These are phyloP conservation scores for Apodemia zela DNA, from an alignment of 2,888 invertebrate species.

Conservation along the genomic window DNA sequence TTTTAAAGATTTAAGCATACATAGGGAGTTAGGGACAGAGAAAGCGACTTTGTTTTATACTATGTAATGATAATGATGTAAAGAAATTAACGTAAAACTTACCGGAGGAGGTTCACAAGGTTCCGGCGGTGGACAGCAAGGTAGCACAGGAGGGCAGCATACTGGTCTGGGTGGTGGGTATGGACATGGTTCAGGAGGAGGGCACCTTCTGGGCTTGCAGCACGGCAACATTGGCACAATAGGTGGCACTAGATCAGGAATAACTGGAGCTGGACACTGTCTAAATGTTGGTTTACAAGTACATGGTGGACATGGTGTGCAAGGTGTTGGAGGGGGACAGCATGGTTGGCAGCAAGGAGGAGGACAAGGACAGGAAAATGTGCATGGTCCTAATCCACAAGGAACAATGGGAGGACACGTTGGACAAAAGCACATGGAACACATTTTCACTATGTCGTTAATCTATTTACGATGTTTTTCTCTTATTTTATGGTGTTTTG, in stretches of 20 bases:
- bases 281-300: slow-evolving; percentile 54
- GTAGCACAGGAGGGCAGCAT: slow-evolving; percentile 64
- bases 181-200: slow-evolving; percentile 51
- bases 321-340: slow-evolving; percentile 60
- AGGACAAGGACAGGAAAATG: slow-evolving; percentile 56
- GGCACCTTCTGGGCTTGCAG: slow-evolving; percentile 58
- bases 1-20: no score
- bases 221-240: slow-evolving; percentile 62
- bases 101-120: slow-evolving; percentile 69
- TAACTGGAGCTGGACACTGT: slow-evolving; percentile 60
- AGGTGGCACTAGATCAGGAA: slow-evolving; percentile 63
- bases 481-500: slow-evolving; percentile 22
- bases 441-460: slow-evolving; percentile 41
- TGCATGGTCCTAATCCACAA: slow-evolving; percentile 56
- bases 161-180: slow-evolving; percentile 54
- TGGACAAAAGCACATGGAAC: slow-evolving; percentile 52
- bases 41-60: no score
- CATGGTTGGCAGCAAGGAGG: slow-evolving; percentile 59
- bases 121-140: slow-evolving; percentile 67
- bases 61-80: no score
- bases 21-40: no score
- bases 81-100: slow-evolving; percentile 25
- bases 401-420: slow-evolving; percentile 67
- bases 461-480: slow-evolving; percentile 18
- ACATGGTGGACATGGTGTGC: slow-evolving; percentile 69